Conservation (phyloP, 2,797 vertebrate genomes). For the Tapirus indicus region DNA sequence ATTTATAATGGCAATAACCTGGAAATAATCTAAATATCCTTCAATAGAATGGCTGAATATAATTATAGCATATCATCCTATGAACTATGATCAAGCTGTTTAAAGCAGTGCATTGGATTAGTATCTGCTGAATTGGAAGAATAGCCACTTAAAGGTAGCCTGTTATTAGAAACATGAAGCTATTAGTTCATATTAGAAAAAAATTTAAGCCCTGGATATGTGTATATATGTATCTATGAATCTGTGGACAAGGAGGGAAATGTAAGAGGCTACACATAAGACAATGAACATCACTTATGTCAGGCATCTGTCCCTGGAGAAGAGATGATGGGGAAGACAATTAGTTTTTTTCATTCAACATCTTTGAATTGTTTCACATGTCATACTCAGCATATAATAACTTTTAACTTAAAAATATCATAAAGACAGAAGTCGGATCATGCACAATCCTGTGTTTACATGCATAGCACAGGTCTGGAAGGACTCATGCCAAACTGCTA, state of each 20-base stretch:
- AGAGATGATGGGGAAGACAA: not conserved
- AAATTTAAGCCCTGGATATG: not conserved
- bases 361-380: slow-evolving; percentile 17
- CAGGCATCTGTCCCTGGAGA: not conserved
- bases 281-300: not conserved
- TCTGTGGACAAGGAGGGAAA: not conserved
- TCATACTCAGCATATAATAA: not conserved
- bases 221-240: not conserved
- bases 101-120: not conserved
- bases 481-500: not conserved
- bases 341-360: not conserved
- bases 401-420: slow-evolving; percentile 5
- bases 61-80: not conserved
- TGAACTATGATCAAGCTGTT: not conserved
- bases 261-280: not conserved
- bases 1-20: not conserved
- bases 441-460: not conserved
- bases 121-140: not conserved
- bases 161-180: not conserved
- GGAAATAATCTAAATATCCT: not conserved
- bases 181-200: not conserved
- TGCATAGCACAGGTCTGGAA: not conserved
- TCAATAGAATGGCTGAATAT: not conserved
- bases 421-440: not conserved
- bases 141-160: not conserved